Percentiles rank a stretch among this genome's conserved stretches.
phyloP scores from a whole-genome alignment of 1,140 invertebrate genomes.

The Parapsyche elsis region DNA sequence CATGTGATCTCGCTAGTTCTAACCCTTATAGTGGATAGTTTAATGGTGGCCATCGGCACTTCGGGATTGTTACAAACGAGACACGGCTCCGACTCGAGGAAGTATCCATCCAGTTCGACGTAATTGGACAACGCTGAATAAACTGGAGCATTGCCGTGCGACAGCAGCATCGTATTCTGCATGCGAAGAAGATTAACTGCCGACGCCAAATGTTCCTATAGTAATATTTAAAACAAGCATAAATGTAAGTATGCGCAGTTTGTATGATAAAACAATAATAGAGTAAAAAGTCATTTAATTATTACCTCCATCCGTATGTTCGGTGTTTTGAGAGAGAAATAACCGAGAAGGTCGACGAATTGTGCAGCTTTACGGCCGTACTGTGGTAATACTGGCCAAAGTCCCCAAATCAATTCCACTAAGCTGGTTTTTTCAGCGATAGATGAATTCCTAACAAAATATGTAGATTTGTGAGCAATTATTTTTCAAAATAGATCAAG shows the following conservation, averaged over 20 bases:
- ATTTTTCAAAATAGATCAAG: neutral
- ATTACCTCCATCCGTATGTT: constrained; percentile 68
- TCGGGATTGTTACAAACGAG: constrained; percentile 98
- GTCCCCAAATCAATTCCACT: constrained; percentile 86
- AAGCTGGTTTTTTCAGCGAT: constrained; percentile 81
- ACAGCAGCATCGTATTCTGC: constrained; percentile 88
- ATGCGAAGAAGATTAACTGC: constrained; percentile 85
- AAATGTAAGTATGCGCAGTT: neutral
- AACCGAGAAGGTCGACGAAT: constrained; percentile 96
- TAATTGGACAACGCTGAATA: constrained; percentile 92
- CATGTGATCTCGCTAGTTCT: too few relatives aligned
- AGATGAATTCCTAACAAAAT: constrained; percentile 74
- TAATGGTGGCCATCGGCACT: constrained; percentile 90
- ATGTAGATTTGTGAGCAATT: neutral
- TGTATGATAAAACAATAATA: neutral
- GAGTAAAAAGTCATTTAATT: too few relatives aligned
- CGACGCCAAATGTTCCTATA: constrained; percentile 84
- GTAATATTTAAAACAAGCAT: neutral
- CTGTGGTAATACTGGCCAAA: constrained; percentile 91
- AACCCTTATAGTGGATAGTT: constrained; percentile 91
- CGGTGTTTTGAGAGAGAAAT: constrained; percentile 87
- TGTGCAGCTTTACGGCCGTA: constrained; percentile 95
- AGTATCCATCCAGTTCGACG: constrained; percentile 96
- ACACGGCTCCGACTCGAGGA: constrained; percentile 96
- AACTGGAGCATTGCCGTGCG: constrained; percentile 93